Evolutionary conservation across 2,797 vertebrate species (phyloP).

Genomic region (Anabacerthia variegaticeps): DNA sequence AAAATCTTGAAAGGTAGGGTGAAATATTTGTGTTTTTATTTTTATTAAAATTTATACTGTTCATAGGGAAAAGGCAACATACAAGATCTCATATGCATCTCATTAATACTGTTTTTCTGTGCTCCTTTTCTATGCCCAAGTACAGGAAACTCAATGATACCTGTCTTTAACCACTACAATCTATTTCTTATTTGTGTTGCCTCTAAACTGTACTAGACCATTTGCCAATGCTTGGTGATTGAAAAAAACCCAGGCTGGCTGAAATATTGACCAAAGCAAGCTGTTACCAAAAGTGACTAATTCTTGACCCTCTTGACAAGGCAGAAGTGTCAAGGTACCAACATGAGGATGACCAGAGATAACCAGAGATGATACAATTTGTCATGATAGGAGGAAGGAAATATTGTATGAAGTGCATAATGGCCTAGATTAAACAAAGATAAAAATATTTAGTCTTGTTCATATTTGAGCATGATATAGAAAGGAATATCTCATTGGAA

Average conservation of each 20-base stretch:
- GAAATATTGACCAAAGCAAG: background rate
- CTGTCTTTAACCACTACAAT: background rate
- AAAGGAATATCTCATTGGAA: constrained; percentile 8
- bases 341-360: background rate
- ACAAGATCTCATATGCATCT: background rate
- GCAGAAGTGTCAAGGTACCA: background rate
- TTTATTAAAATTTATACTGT: background rate
- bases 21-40: background rate
- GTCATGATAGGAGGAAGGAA: background rate
- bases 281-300: background rate
- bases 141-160: background rate
- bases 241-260: background rate
- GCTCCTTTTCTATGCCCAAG: background rate
- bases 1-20: background rate
- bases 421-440: background rate
- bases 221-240: background rate
- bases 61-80: background rate
- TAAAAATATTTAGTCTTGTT: background rate
- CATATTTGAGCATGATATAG: background rate
- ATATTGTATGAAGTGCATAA: background rate
- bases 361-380: background rate
- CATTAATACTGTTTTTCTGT: background rate
- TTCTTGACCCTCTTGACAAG: background rate
- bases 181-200: background rate
- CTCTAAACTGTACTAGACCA: background rate